Evolutionary conservation across 2,113 vertebrate genomes (phyloP).

Genomic region (Cyphomyrus plagiostoma): DNA sequence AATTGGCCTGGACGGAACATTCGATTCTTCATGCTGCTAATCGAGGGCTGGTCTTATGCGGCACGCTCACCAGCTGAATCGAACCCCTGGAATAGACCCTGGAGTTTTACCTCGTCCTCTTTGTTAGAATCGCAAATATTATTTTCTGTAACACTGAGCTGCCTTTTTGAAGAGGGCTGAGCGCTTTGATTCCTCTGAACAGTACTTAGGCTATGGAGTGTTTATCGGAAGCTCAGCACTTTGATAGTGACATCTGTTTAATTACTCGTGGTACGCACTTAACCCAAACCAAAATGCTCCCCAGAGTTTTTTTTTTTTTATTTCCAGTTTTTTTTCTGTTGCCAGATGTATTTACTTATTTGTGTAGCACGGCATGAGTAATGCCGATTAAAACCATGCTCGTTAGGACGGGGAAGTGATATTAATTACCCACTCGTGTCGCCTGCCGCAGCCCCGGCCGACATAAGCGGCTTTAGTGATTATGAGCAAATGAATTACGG

Average conservation of each 20-base stretch:
- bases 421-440: constrained; percentile 35
- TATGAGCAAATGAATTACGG: constrained; percentile 33
- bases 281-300: neutral
- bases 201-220: constrained; percentile 5
- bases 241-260: constrained; percentile 15
- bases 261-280: constrained; percentile 28
- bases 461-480: constrained; percentile 46
- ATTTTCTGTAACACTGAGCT: constrained; percentile 3
- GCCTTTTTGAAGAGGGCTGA: neutral
- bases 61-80: neutral
- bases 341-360: constrained; percentile 24
- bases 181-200: constrained; percentile 13
- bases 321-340: neutral
- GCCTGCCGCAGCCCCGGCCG: constrained; percentile 34
- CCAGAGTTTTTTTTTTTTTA: neutral
- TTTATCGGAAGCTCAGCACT: neutral
- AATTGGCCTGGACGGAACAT: neutral
- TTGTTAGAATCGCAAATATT: constrained; percentile 9
- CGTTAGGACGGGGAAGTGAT: constrained; percentile 23
- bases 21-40: neutral
- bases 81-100: neutral
- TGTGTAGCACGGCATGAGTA: constrained; percentile 18
- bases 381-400: constrained; percentile 39
- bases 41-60: neutral
- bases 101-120: constrained; percentile 3